Percentiles rank a stretch among this genome's conserved stretches.
Evolutionary conservation across 2,113 vertebrate species (phyloP).

Genomic region (Cyrtonyx montezumae): DNA sequence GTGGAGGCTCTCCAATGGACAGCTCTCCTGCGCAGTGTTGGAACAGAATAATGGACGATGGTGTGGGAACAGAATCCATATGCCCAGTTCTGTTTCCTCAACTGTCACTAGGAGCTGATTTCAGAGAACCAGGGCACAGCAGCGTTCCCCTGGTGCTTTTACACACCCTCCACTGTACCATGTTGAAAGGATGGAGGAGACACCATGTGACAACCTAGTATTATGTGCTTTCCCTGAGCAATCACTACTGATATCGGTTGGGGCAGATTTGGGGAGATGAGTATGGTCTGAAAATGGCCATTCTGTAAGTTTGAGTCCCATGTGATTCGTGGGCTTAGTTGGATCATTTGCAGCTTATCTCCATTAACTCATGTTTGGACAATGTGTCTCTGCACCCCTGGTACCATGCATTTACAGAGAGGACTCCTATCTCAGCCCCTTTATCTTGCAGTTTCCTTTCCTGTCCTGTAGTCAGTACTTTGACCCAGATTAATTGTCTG

Average conservation of each 20-base stretch:
- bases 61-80: too few species aligned
- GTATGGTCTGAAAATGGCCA: neutral
- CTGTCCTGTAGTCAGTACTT: neutral
- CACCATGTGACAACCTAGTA: neutral
- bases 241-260: neutral
- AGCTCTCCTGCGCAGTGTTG: neutral
- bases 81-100: neutral
- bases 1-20: neutral
- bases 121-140: too few species aligned
- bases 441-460: neutral
- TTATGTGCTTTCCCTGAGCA: neutral
- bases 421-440: neutral
- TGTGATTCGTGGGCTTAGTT: neutral
- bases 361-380: too few species aligned
- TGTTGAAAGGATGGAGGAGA: neutral
- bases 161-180: neutral
- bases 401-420: fast-evolving
- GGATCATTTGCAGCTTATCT: neutral
- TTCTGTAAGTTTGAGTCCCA: neutral
- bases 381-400: too few species aligned
- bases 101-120: neutral
- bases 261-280: neutral
- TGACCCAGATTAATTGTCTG: neutral
- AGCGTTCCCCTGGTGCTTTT: neutral
- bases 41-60: neutral